Base-by-base conservation (phyloP, 2,888 invertebrate genomes). In the Ophioninae sp. region DNA sequence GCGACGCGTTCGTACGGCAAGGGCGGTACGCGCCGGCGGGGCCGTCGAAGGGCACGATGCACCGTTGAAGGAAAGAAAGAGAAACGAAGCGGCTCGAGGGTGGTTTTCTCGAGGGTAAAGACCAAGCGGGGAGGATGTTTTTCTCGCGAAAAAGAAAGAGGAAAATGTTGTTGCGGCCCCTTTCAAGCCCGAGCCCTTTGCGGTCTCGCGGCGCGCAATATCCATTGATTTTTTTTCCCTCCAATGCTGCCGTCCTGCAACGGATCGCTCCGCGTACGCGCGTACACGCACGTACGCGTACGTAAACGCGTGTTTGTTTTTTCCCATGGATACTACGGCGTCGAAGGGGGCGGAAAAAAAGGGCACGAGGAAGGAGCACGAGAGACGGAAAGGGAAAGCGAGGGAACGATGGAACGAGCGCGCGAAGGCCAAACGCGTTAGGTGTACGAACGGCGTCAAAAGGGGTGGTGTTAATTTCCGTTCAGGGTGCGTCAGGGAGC, bases 381-480 rank as follows among this genome's bases (percentile, higher is more conserved):
- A 68, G 44, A 57, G 23, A 70, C 62, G 7, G 61, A 23, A 37
- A 62, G 79, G 41, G 72, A 57, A 20, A 2, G 37, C 20, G 57
- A 68, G 37, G 56, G 41, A 62, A 23, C 67, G 41, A 67, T 37
- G 56, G 20, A 56, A n/a, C n/a, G n/a, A 21, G 62, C 20, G 50
- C 70, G 64, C 62, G 39, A 78, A 57, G 56, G 64, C 61, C 50
- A 78, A 78, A 10, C 44, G 70, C 62, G 41, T 73, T n/a, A 70
- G 21, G 21, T 56, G 30, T 50, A 39, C 30, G 78, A 64, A 85
- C 67, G 83, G 77, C 70, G 72, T 61, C 17, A 75, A 79, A 72
- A 50, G 76, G 80, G 85, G 78, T 87, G 88, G 91, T 91, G 92
- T 92, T 92, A 92, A 92, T 92, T 92, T 92, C 92, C 92, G 92